phyloP scores from a whole-genome alignment of 2,888 invertebrate species.

The Drosophila paranaensis region DNA sequence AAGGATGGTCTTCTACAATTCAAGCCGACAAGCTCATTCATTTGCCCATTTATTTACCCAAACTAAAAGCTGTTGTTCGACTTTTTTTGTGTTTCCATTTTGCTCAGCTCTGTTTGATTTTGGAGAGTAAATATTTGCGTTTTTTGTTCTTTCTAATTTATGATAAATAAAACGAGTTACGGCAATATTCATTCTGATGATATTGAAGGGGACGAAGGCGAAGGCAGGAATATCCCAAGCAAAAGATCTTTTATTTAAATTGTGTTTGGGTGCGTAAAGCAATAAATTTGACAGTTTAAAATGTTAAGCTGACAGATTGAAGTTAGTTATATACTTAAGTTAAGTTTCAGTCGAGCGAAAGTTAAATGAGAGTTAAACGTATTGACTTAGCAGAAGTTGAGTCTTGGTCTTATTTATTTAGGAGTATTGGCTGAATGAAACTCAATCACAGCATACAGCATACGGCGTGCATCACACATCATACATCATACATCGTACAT shows the following conservation, averaged over 20 bases:
- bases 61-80: not conserved
- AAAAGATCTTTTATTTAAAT: too few relatives aligned
- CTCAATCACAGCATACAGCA: too few relatives aligned
- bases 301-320: not conserved
- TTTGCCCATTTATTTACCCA: slow-evolving; percentile 5
- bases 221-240: not conserved
- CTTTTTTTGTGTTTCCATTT: not conserved
- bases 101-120: slow-evolving; percentile 1
- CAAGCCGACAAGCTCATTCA: not conserved
- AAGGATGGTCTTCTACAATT: not conserved
- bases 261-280: too few relatives aligned
- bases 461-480: too few relatives aligned
- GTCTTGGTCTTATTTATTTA: not conserved
- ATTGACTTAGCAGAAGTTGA: not conserved
- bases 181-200: not conserved
- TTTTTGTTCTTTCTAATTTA: not conserved
- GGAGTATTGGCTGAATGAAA: too few relatives aligned
- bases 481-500: too few relatives aligned
- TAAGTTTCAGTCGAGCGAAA: not conserved
- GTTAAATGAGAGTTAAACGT: not conserved
- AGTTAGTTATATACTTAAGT: not conserved
- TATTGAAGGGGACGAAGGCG: not conserved
- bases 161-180: not conserved
- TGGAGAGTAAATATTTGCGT: not conserved
- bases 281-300: not conserved